Conservation (phyloP, 2,113 vertebrate genomes). For the Vimba vimba region DNA sequence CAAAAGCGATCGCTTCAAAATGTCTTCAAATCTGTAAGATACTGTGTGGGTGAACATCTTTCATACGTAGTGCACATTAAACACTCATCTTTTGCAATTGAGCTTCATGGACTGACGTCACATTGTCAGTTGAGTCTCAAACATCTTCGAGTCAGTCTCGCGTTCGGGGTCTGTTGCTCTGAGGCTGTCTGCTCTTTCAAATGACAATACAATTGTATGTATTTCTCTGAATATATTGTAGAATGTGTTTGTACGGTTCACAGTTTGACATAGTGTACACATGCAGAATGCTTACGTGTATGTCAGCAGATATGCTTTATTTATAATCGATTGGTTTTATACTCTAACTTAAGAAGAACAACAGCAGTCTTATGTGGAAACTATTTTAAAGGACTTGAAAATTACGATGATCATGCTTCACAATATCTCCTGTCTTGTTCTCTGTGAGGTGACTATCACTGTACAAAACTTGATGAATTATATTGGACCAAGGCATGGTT, state of each 20-base stretch:
- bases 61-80: neutral
- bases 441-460: conserved; percentile 67
- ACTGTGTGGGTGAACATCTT: conserved; percentile 14
- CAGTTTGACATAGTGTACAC: conserved; percentile 53
- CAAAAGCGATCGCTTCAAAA: neutral
- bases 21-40: conserved; percentile 8
- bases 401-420: conserved; percentile 52
- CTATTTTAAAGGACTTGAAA: conserved; percentile 33
- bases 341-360: conserved; percentile 48
- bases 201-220: conserved; percentile 45
- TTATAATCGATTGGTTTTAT: conserved; percentile 47
- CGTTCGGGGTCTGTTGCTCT: neutral
- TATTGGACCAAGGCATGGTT: conserved; percentile 68
- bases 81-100: neutral
- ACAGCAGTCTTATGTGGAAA: conserved; percentile 24
- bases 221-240: conserved; percentile 64
- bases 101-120: neutral
- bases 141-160: neutral
- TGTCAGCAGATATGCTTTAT: conserved; percentile 50
- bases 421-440: conserved; percentile 67
- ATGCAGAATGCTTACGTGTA: conserved; percentile 48
- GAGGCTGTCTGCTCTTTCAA: conserved; percentile 57
- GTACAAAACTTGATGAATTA: conserved; percentile 66
- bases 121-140: conserved; percentile 10
- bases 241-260: conserved; percentile 60